These are phyloP conservation scores for Pogonocichla stellata DNA, from an alignment of 2,113 vertebrate species.

Conservation along the genomic window DNA sequence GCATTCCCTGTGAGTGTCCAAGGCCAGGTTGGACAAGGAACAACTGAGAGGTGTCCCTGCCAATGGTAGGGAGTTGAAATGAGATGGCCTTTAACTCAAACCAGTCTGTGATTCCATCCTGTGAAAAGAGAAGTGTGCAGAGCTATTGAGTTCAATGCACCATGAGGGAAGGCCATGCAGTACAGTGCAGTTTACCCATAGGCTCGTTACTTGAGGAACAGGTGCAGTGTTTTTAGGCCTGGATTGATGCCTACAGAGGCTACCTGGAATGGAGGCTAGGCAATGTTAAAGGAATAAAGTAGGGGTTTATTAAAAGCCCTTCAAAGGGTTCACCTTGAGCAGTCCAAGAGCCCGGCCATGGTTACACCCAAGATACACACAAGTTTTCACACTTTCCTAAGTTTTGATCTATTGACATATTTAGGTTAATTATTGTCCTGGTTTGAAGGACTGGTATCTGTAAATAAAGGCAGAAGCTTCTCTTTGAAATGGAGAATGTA, in stretches of 20 bases:
- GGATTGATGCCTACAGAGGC: background rate
- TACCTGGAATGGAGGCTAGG: background rate
- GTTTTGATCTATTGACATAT: background rate
- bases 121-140: accelerated
- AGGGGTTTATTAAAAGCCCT: background rate
- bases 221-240: background rate
- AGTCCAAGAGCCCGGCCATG: background rate
- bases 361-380: background rate
- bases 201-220: accelerated
- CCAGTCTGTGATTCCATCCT: too few species aligned
- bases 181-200: accelerated
- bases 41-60: background rate
- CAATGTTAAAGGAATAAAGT: background rate
- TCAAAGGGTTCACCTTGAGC: background rate
- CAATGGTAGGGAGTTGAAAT: background rate
- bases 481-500: too few species aligned
- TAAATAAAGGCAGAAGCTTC: too few species aligned
- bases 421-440: background rate
- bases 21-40: background rate
- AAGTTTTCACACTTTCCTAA: background rate
- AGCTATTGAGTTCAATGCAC: accelerated
- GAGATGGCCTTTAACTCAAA: background rate
- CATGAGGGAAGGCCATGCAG: accelerated
- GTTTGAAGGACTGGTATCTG: too few species aligned
- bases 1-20: background rate